Evolutionary conservation across 2,113 vertebrate genomes (phyloP).

Genomic region (Mastomys coucha): DNA sequence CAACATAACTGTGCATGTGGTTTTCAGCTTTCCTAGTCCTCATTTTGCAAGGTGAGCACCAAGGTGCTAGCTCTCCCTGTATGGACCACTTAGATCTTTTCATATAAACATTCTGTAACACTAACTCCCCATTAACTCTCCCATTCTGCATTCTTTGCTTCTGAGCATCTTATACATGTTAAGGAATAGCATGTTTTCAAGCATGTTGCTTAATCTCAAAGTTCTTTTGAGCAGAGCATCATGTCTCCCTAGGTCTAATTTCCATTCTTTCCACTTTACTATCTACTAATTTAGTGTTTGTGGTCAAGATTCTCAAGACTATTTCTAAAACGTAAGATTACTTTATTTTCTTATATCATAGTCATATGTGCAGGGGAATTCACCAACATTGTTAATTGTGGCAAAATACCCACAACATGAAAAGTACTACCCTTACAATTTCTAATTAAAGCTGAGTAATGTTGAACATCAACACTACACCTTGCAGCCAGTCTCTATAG

Average conservation of each 20-base stretch:
- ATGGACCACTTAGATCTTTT: background rate
- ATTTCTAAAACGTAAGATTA: constrained; percentile 2
- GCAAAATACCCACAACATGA: background rate
- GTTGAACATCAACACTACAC: background rate
- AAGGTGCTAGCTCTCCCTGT: rapidly evolving
- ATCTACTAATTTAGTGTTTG: background rate
- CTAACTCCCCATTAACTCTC: background rate
- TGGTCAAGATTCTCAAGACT: background rate
- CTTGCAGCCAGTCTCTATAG: background rate
- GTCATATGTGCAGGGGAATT: background rate
- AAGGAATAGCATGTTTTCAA: background rate
- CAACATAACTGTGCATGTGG: background rate
- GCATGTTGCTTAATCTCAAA: background rate
- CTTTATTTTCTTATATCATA: background rate
- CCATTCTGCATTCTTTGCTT: background rate
- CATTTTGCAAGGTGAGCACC: background rate
- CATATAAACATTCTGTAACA: background rate
- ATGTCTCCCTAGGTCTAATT: background rate
- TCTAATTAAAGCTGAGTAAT: background rate
- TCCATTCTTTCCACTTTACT: background rate
- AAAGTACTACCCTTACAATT: background rate
- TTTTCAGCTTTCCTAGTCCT: background rate
- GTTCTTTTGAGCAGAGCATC: rapidly evolving
- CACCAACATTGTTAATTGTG: background rate
- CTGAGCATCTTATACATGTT: background rate